phyloP scores from a whole-genome alignment of 1,140 invertebrate genomes.

The Episyrphus balteatus region DNA sequence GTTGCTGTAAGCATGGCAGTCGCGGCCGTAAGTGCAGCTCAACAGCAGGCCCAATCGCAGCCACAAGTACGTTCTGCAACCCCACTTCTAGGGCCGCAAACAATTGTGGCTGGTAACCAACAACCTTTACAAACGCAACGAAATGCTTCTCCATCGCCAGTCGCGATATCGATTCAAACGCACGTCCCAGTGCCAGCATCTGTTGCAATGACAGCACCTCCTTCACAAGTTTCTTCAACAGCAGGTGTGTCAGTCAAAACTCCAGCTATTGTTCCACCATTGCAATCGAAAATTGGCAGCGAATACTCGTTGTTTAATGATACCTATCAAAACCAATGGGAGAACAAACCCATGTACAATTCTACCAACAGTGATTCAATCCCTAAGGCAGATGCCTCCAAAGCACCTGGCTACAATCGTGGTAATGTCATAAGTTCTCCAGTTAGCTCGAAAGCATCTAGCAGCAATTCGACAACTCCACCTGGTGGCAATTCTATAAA shows the following conservation, averaged over 20 bases:
- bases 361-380: slow-evolving; percentile 45
- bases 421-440: slow-evolving; percentile 59
- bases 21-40: slow-evolving; percentile 13
- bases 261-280: slow-evolving; percentile 19
- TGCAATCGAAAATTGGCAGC: slow-evolving; percentile 32
- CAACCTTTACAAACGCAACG: too few relatives aligned
- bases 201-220: slow-evolving; percentile 7
- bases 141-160: not conserved
- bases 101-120: not conserved
- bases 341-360: slow-evolving; percentile 48
- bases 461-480: slow-evolving; percentile 41
- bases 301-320: slow-evolving; percentile 76
- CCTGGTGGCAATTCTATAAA: slow-evolving; percentile 24
- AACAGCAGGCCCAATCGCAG: slow-evolving; percentile 1
- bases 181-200: slow-evolving; percentile 1
- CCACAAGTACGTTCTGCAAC: too few relatives aligned
- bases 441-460: slow-evolving; percentile 52
- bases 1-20: slow-evolving; percentile 29
- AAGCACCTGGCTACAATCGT: slow-evolving; percentile 69
- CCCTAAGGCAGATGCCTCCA: slow-evolving; percentile 59
- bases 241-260: not conserved
- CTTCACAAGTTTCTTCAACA: not conserved
- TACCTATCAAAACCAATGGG: slow-evolving; percentile 51
- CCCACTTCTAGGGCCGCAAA: not conserved
- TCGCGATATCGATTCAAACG: not conserved